Conservation (phyloP, 2,888 invertebrate species). For the Drosophila anomelani region DNA sequence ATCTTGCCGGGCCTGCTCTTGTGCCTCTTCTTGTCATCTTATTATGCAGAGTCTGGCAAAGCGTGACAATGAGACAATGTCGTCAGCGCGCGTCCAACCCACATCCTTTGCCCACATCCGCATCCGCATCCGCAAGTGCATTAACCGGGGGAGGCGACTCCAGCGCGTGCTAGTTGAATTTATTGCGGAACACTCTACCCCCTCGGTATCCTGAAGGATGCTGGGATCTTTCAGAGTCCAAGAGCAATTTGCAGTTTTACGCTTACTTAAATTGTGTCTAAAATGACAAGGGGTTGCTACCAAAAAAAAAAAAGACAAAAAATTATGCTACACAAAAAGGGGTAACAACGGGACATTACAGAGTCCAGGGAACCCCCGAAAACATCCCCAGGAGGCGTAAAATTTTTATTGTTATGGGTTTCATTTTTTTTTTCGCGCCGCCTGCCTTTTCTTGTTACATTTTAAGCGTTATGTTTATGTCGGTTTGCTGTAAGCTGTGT, state of each 20-base stretch:
- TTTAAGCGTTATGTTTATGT: constrained; percentile 55
- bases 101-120: constrained; percentile 11
- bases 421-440: constrained; percentile 23
- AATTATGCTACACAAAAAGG: constrained; percentile 10
- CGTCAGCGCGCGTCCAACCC: constrained; percentile 30
- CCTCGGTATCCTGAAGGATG: constrained; percentile 5
- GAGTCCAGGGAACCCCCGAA: constrained; percentile 9
- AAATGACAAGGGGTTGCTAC: constrained; percentile 71
- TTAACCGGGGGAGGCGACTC: constrained; percentile 50
- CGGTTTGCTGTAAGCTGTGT: constrained; percentile 9
- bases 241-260: constrained; percentile 80
- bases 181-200: constrained; percentile 46
- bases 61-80: constrained; percentile 76
- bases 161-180: constrained; percentile 69
- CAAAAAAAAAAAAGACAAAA: neutral
- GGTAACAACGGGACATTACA: constrained; percentile 16
- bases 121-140: constrained; percentile 52
- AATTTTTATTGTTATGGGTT: constrained; percentile 73
- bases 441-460: constrained; percentile 32
- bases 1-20: constrained; percentile 18
- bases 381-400: constrained; percentile 48
- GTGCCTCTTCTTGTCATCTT: constrained; percentile 59
- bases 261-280: constrained; percentile 80
- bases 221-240: constrained; percentile 33
- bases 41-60: constrained; percentile 71